A percentile compares a stretch with the other conserved stretches of the same genome.
Conservation (phyloP, 1,140 invertebrate genomes). For the Panagrolaimus sp. region DNA sequence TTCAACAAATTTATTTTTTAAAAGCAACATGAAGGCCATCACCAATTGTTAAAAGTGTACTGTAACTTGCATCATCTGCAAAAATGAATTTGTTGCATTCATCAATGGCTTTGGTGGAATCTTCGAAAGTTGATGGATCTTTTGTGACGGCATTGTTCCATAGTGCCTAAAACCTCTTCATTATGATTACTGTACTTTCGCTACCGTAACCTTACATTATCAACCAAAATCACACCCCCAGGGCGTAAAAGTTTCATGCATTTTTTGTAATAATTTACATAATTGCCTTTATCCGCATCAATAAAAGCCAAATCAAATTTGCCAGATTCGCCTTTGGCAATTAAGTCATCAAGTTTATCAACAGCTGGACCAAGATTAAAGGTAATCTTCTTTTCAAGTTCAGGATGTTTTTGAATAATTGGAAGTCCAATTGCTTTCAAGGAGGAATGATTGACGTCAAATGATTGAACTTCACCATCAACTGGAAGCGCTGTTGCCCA, state of each 20-base stretch:
- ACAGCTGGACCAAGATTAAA: conserved; percentile 57
- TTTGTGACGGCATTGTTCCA: too few species aligned
- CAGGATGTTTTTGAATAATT: conserved; percentile 48
- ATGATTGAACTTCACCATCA: conserved; percentile 59
- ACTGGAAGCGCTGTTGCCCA: conserved; percentile 59
- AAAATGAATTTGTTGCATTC: conserved; percentile 11
- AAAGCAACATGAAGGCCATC: conserved; percentile 4
- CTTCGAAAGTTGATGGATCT: too few species aligned
- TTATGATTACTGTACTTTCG: too few species aligned
- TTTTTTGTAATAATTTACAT: conserved; percentile 61
- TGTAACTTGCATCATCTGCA: neutral
- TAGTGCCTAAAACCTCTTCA: too few species aligned
- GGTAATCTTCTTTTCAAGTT: conserved; percentile 59
- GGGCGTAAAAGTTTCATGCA: conserved; percentile 59
- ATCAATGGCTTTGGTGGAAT: conserved; percentile 1
- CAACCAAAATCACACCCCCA: conserved; percentile 62
- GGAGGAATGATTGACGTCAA: conserved; percentile 58
- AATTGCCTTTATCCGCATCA: conserved; percentile 62
- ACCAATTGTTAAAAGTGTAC: neutral
- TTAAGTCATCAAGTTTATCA: conserved; percentile 36
- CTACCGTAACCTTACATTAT: conserved; percentile 56
- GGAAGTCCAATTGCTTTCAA: conserved; percentile 38
- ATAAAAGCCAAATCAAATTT: conserved; percentile 64
- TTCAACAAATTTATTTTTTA: neutral
- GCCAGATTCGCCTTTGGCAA: conserved; percentile 58